Conservation (phyloP, 2,797 vertebrate species). For the Halcyon leucocephala region DNA sequence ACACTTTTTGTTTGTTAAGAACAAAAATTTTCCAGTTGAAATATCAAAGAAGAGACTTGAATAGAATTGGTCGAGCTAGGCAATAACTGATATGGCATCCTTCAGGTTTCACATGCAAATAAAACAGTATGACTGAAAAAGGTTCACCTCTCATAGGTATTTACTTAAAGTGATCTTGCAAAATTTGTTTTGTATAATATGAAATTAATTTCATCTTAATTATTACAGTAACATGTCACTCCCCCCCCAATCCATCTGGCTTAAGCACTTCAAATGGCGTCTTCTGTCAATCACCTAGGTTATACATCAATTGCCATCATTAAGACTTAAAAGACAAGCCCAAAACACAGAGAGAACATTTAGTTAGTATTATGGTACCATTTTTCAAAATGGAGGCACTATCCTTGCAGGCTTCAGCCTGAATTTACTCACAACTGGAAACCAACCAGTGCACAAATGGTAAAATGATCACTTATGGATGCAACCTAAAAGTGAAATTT, state of each 20-base stretch:
- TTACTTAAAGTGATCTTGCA: not conserved
- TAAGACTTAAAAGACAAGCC: not conserved
- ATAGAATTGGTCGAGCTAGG: not conserved
- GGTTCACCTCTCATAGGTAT: not conserved
- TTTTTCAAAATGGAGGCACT: not conserved
- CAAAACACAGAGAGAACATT: not conserved
- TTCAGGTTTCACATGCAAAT: not conserved
- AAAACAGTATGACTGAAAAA: not conserved
- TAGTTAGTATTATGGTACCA: not conserved
- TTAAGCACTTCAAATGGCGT: constrained; percentile 21
- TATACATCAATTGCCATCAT: not conserved
- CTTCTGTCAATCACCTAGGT: constrained; percentile 29
- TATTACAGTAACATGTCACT: not conserved
- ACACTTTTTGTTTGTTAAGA: not conserved
- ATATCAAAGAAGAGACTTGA: not conserved
- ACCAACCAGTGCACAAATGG: not conserved
- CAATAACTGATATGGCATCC: not conserved
- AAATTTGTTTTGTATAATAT: not conserved
- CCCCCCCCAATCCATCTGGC: not conserved
- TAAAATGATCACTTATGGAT: not conserved
- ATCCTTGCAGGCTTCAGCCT: not conserved
- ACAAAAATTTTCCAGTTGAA: not conserved
- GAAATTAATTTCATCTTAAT: constrained; percentile 35
- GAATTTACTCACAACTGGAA: not conserved
- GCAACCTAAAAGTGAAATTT: not conserved